Evolutionary conservation across 2,113 vertebrate genomes (phyloP).

Genomic region (Nettapus auritus): DNA sequence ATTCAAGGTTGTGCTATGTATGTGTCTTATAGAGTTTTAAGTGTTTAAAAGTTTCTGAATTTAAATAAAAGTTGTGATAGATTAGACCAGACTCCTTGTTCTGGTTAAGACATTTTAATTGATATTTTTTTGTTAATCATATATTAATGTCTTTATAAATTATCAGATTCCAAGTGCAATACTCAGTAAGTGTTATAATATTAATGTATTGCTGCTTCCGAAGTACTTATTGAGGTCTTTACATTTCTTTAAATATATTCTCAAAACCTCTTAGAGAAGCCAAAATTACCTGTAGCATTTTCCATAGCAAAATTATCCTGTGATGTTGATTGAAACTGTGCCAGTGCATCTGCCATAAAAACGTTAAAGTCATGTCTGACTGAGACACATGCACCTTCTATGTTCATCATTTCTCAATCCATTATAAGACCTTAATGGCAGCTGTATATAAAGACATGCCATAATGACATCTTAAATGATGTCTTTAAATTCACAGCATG

Average conservation of each 20-base stretch:
- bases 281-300: constrained; percentile 49
- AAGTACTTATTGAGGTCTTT: background rate
- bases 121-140: background rate
- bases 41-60: background rate
- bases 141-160: background rate
- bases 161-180: background rate
- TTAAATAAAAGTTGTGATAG: background rate
- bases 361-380: constrained; percentile 52
- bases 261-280: constrained; percentile 4
- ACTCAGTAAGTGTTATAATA: constrained; percentile 17
- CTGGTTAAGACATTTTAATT: background rate
- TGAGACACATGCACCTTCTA: constrained; percentile 5
- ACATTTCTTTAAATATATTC: constrained; percentile 22
- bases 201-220: constrained; percentile 34
- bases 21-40: background rate
- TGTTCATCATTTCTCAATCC: constrained; percentile 42
- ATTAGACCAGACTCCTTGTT: background rate
- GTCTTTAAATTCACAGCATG: constrained; percentile 60
- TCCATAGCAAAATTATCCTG: constrained; percentile 10
- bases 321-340: constrained; percentile 55
- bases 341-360: constrained; percentile 48
- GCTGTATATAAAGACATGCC: constrained; percentile 46
- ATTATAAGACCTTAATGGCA: constrained; percentile 59
- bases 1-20: background rate
- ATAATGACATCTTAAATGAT: constrained; percentile 68